These are phyloP conservation scores for Drosophila saltans DNA, from an alignment of 1,140 invertebrate species.

Conservation along the genomic window DNA sequence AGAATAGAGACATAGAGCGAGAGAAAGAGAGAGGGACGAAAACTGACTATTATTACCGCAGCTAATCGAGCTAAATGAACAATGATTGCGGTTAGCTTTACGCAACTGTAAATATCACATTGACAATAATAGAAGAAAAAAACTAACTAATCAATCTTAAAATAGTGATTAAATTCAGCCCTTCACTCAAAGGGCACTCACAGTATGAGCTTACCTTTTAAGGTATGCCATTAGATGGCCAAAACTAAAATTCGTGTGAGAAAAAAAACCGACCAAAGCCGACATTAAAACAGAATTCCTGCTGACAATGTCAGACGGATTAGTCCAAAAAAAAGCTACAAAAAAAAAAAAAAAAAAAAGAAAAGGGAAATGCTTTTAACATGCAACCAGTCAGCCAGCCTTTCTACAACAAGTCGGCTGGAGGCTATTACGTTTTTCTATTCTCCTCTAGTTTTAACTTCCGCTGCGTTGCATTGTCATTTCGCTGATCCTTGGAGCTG, in stretches of 20 bases:
- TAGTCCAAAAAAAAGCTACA: slow-evolving; percentile 27
- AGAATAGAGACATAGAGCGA: background rate
- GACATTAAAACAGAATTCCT: slow-evolving; percentile 67
- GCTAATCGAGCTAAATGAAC: slow-evolving; percentile 48
- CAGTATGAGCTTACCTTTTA: slow-evolving; percentile 1
- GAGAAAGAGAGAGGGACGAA: background rate
- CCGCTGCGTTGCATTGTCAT: slow-evolving; percentile 34
- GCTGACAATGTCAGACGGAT: slow-evolving; percentile 70
- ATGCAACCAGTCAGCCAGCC: slow-evolving; percentile 42
- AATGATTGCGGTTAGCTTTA: slow-evolving; percentile 39
- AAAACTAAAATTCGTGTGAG: slow-evolving; percentile 4
- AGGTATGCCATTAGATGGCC: slow-evolving; percentile 11
- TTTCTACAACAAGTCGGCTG: slow-evolving; percentile 14
- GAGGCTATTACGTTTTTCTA: slow-evolving; percentile 10
- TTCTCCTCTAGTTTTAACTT: slow-evolving; percentile 17
- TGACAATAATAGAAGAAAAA: background rate
- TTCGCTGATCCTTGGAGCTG: slow-evolving; percentile 59
- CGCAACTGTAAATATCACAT: slow-evolving; percentile 43
- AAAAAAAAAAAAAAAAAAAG: slow-evolving; percentile 13
- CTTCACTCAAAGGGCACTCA: slow-evolving; percentile 1
- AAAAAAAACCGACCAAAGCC: background rate
- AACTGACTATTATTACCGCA: background rate
- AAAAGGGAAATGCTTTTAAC: slow-evolving; percentile 18
- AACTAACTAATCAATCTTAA: slow-evolving; percentile 4
- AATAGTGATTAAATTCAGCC: slow-evolving; percentile 30